phyloP scores from a whole-genome alignment of 2,888 invertebrate species.

The Dryocosmus kuriphilus region DNA sequence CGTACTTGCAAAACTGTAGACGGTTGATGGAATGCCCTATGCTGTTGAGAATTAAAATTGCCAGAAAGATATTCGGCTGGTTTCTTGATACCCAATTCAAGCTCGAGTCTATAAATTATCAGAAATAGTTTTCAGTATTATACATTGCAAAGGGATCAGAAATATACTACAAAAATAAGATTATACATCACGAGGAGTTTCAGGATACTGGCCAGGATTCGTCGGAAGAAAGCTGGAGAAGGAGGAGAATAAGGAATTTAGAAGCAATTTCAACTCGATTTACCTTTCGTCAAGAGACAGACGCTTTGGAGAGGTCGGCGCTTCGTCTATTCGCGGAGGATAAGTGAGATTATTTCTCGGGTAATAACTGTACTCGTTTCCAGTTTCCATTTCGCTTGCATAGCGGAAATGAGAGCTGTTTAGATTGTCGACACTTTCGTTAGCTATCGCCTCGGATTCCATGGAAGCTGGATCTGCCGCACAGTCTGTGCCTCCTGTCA shows the following conservation, averaged over 20 bases:
- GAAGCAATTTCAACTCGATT: conserved; percentile 25
- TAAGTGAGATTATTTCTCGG: conserved; percentile 74
- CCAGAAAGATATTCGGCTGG: conserved; percentile 59
- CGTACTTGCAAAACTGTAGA: conserved; percentile 72
- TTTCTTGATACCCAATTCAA: conserved; percentile 80
- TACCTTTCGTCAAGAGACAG: conserved; percentile 81
- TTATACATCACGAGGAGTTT: neutral
- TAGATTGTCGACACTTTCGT: conserved; percentile 51
- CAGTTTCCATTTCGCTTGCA: conserved; percentile 61
- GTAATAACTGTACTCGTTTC: conserved; percentile 71
- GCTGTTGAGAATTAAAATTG: conserved; percentile 64
- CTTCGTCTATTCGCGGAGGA: conserved; percentile 73
- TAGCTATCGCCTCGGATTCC: conserved; percentile 59
- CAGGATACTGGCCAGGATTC: neutral
- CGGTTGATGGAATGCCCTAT: conserved; percentile 68
- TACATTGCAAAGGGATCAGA: conserved; percentile 12
- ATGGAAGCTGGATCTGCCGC: conserved; percentile 52
- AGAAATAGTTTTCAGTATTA: conserved; percentile 21
- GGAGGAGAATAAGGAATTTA: conserved; percentile 14
- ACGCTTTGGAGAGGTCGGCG: conserved; percentile 79
- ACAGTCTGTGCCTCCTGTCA: conserved; percentile 58
- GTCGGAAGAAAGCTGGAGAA: neutral
- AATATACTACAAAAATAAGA: neutral
- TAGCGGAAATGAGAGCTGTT: conserved; percentile 65
- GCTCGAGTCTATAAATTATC: conserved; percentile 75